Evolutionary conservation across 1,140 invertebrate species (phyloP), one percentile per base, ranked within the genome.

Genomic region (Temnothorax nylanderi): DNA sequence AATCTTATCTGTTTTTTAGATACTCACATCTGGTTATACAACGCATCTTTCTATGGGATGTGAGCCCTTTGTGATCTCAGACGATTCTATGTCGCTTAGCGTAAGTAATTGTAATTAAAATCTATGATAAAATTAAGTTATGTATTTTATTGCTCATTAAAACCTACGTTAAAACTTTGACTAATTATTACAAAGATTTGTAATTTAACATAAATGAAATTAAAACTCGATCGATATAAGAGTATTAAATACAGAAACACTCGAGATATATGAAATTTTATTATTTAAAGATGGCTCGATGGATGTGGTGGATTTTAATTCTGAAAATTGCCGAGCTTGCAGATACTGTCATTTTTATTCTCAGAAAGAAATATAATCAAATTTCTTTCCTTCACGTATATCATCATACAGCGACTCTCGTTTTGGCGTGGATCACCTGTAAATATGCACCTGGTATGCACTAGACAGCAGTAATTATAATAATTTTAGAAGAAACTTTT

Each of bases 351-450:
- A 97, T 98, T 92, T 97, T 98, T 91, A 94, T 97, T 32, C 90
- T 98, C 37, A 95, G 97, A 37, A 97, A 97, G 93, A 98, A 97
- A 92, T 95, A 96, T 62, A 96, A 96, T 54, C 97, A 98, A 94
- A 96, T 97, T 16, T 96, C 97, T 3, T 97, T 97, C 90, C 95
- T 98, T 37, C 97, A 98, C 89, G 93, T 98, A 41, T 97, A 98
- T 91, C 97, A 97, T 95, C 97, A 98, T 89, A 94, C 96, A 74
- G 96, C 96, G 56, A 97, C 97, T 51, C 94, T 97, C 75, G 87
- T 95, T 21, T 94, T 97, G 8, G 96, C 97, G 91, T 98, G 97
- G 97, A 96, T 97, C 34, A 97, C 95, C 4, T 96, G 96, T 51
- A 98, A 97, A 94, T 97, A 96, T 91, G 94, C 96, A 64, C 96